Evolutionary conservation across 2,113 vertebrate species (phyloP).

Genomic region (Elaphurus davidianus): DNA sequence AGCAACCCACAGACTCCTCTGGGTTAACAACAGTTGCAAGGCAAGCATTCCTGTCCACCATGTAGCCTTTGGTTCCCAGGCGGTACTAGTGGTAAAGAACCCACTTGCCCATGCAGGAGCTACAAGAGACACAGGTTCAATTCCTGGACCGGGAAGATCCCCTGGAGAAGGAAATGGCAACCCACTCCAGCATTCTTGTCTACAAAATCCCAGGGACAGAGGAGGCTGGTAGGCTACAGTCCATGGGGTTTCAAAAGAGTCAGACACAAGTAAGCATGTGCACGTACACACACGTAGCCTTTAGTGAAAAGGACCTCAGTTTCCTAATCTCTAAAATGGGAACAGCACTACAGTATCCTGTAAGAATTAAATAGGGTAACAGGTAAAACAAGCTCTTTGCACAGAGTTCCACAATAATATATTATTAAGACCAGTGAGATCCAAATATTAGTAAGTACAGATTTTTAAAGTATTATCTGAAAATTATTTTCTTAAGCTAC

Average conservation of each 20-base stretch:
- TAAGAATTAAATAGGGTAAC: neutral
- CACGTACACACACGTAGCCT: neutral
- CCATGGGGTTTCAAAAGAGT: neutral
- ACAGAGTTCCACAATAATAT: neutral
- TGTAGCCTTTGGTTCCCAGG: neutral
- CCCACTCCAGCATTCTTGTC: neutral
- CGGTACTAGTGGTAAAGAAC: neutral
- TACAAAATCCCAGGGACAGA: neutral
- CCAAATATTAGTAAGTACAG: neutral
- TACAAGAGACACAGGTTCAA: neutral
- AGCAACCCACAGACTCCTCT: neutral
- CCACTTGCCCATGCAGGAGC: neutral
- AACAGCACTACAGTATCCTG: neutral
- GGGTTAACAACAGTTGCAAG: neutral
- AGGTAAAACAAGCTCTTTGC: neutral
- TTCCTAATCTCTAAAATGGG: conserved; percentile 12
- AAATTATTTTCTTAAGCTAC: neutral
- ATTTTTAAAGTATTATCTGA: neutral
- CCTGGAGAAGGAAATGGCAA: neutral
- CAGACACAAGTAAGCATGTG: neutral
- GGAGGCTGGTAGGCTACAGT: neutral
- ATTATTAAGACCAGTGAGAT: neutral
- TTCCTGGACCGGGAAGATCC: neutral
- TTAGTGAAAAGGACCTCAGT: neutral
- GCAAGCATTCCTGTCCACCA: neutral